These are phyloP conservation scores for Spea bombifrons DNA, from an alignment of 2,113 vertebrate genomes.

Conservation along the genomic window DNA sequence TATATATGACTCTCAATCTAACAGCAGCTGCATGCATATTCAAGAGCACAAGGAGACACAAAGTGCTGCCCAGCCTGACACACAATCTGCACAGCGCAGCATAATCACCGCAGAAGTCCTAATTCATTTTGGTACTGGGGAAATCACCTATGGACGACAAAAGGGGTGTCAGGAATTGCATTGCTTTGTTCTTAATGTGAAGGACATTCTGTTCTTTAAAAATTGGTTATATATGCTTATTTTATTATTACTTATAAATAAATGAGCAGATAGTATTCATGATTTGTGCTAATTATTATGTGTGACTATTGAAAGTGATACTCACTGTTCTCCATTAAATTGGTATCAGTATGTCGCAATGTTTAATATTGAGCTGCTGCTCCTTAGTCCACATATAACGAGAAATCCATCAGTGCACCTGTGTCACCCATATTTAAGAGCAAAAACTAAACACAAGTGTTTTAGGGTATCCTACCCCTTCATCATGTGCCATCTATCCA, in stretches of 20 bases:
- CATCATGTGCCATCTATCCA: too few relatives aligned
- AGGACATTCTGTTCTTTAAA: constrained; percentile 31
- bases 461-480: too few relatives aligned
- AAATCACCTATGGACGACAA: constrained; percentile 35
- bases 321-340: too few relatives aligned
- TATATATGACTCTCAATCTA: constrained; percentile 11
- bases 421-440: too few relatives aligned
- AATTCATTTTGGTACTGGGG: constrained; percentile 31
- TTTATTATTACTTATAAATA: not conserved
- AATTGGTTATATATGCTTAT: constrained; percentile 21
- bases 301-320: too few relatives aligned
- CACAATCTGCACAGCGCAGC: constrained; percentile 17
- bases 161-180: constrained; percentile 38
- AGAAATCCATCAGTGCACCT: too few relatives aligned
- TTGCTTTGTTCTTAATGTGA: constrained; percentile 23
- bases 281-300: too few relatives aligned
- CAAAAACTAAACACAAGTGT: too few relatives aligned
- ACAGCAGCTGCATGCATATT: constrained; percentile 27
- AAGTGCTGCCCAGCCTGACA: constrained; percentile 3
- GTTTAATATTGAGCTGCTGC: too few relatives aligned
- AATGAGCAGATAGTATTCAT: too few relatives aligned
- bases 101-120: constrained; percentile 38
- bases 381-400: too few relatives aligned
- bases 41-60: constrained; percentile 3
- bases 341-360: too few relatives aligned